Base-by-base conservation (phyloP, 2,797 vertebrate genomes). In the Megalops cyprinoides region DNA sequence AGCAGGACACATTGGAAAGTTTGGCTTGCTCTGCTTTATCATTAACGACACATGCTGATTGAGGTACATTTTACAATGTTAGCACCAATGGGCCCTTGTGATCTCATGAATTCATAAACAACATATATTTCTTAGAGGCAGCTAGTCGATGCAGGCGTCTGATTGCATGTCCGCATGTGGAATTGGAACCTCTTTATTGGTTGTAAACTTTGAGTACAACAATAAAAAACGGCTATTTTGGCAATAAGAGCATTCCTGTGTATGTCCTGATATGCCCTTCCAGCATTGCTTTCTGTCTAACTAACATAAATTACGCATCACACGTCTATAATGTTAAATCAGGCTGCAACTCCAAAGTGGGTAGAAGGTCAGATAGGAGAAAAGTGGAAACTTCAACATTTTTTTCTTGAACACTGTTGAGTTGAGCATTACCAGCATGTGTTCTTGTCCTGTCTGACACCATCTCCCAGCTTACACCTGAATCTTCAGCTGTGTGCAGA, bases 61-160 rank as follows among this genome's bases (percentile, higher is more conserved):
- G 74, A 31, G 31, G 25, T 76, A 5, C 31, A 53, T 76, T 23
- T 51, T 15, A 76, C 49, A 48, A 56, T 23, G 31, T 20, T 39
- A 15, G 55, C 12, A 56, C 81, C 82, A 85, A 69, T 37, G 82
- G 76, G 83, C 81, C 85, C 84, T 77, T 82, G 82, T 74, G 79
- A 82, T 82, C 81, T 89, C 86, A 74, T 67, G 37, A 84, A 84
- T 83, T 88, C 79, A 87, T 85, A 87, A 92, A 89, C 85, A 85
- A 77, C 73, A 83, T 85, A 90, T 91, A 87, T 90, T 87, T 93
- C 91, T 89, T 84, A 60, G 49, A 71, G 92, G 92, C 91, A 92
- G 87, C 87, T 86, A 92, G 89, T 91, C 90, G 92, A 88, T 89
- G 87, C 85, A 6, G 83, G 83, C 83, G 49, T 42, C 85, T 90